Evolutionary conservation across 1,140 invertebrate genomes (phyloP), one percentile per base, ranked within the genome.

Genomic region (Solen grandis): DNA sequence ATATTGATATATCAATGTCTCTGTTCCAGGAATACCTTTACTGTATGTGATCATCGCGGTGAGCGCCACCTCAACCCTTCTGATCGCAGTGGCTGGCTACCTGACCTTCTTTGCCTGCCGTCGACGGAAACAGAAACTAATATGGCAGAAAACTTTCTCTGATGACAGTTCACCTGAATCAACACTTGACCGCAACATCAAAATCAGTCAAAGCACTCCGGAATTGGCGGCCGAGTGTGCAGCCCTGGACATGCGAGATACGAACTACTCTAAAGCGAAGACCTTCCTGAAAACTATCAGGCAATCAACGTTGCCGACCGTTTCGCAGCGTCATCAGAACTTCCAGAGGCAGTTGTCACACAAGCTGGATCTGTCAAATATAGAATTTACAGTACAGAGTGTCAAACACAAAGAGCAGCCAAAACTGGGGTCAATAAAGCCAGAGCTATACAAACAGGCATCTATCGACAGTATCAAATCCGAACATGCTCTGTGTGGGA

Each of bases 271-370:
- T 29, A 59, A n/a, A 83, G 76, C 72, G 78, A 83, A 75, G 69
- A 81, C 16, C 65, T 88, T 78, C 84, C 88, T 65, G 76, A 77
- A 79, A 81, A 84, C 36, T 95, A 89, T 96, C 4, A 93, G 96
- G 1, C 96, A 97, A 91, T 96, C 96, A 14, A 96, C 96, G 2
- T 90, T 97, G 5, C 96, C 96, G 8, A 96, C 96, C 22, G 95
- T 96, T 0, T 95, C 96, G 3, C 95, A 95, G 72, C 93, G 96
- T 54, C 96, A 96, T 89, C 95, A 96, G 88, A 95, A 94, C 63
- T 96, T 96, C 86, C 95, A 96, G 88, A 93, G 96, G 8, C 95
- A 96, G 88, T 93, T 96, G 38, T 96, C 95, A 0, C 95, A 96
- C 88, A 94, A 95, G 0, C 92, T 96, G 72, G 95, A 96, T 85